phyloP scores from a whole-genome alignment of 2,888 invertebrate genomes.

The Megaustenia siamemsis region DNA sequence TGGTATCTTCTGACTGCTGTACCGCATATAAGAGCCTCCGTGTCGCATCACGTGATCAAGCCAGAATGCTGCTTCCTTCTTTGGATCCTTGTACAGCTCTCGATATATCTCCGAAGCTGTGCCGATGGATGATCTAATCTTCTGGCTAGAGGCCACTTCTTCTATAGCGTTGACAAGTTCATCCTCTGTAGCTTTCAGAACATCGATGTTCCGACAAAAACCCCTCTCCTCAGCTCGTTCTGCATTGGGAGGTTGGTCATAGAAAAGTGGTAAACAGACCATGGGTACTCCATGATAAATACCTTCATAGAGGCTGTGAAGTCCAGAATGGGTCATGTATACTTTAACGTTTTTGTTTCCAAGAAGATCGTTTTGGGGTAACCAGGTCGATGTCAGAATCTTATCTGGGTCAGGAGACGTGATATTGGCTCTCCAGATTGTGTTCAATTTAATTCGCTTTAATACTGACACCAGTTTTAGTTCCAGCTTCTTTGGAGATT shows the following conservation, averaged over 20 bases:
- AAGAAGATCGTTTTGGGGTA: constrained; percentile 14
- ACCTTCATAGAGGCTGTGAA: not conserved
- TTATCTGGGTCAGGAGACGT: constrained; percentile 1
- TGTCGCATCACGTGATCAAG: constrained; percentile 7
- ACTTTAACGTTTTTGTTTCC: constrained; percentile 24
- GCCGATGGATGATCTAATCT: not conserved
- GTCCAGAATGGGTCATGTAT: not conserved
- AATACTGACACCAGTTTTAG: not conserved
- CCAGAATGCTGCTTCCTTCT: constrained; percentile 35
- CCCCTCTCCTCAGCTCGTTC: not conserved
- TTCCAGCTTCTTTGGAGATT: not conserved
- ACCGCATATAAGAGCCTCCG: not conserved
- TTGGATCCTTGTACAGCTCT: not conserved
- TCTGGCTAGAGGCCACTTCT: not conserved
- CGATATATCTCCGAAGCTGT: constrained; percentile 19
- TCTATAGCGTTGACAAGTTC: not conserved
- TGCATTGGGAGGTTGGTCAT: not conserved
- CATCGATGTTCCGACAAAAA: not conserved
- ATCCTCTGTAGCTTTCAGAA: not conserved
- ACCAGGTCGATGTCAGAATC: constrained; percentile 1
- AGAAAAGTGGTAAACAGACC: not conserved
- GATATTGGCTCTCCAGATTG: constrained; percentile 17
- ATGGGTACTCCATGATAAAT: constrained; percentile 1
- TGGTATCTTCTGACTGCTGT: constrained; percentile 6
- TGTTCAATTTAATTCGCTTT: not conserved